Percentiles rank a stretch among this genome's conserved stretches.
Conservation (phyloP, 2,797 vertebrate species). For the Delichon dasypus region DNA sequence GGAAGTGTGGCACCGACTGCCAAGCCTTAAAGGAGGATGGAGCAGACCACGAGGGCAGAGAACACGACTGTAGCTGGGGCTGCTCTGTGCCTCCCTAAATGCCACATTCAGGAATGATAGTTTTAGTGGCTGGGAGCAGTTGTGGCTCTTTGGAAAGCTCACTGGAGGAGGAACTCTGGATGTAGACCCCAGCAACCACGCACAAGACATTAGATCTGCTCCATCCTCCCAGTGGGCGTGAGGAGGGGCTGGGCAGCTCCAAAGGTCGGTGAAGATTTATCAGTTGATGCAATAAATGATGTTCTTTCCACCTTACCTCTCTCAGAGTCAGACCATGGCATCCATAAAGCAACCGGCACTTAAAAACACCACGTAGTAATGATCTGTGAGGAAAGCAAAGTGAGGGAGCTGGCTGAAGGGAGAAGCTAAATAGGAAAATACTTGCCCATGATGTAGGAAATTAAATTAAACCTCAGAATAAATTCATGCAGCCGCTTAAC, state of each 20-base stretch:
- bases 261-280: not conserved
- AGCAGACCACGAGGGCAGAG: not conserved
- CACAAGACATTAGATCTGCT: accelerated
- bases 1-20: accelerated
- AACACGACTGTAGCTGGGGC: not conserved
- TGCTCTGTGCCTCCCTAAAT: not conserved
- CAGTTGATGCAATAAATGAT: not conserved
- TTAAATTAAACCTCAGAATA: not conserved
- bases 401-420: not conserved
- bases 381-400: not conserved
- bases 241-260: not conserved
- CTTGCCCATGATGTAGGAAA: not conserved
- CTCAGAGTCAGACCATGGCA: not conserved
- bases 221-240: accelerated
- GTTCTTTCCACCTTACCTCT: not conserved
- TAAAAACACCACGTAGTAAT: not conserved
- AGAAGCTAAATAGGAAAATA: not conserved
- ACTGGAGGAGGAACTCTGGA: not conserved
- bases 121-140: not conserved
- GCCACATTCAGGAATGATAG: not conserved
- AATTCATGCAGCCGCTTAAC: not conserved
- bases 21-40: accelerated
- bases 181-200: accelerated
- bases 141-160: not conserved
- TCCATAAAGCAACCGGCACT: not conserved